These are phyloP conservation scores for Carlito syrichta DNA, from an alignment of 2,113 vertebrate genomes.

Conservation along the genomic window DNA sequence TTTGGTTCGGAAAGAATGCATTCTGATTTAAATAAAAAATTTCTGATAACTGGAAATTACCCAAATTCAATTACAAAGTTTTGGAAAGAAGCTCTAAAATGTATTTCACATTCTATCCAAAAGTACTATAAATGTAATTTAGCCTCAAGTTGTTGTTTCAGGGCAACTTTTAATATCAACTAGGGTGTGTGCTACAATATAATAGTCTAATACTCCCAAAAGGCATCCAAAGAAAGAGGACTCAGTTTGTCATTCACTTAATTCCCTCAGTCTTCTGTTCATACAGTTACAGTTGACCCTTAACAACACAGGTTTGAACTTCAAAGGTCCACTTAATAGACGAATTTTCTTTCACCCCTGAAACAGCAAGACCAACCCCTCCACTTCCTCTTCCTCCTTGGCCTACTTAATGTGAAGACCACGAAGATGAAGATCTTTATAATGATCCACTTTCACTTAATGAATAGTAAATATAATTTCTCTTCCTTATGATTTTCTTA, in stretches of 20 bases:
- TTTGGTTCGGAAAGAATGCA: slow-evolving; percentile 22
- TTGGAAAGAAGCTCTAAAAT: slow-evolving; percentile 7
- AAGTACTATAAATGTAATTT: neutral
- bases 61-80: slow-evolving; percentile 26
- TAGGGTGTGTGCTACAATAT: neutral
- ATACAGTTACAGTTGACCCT: neutral
- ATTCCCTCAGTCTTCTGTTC: neutral
- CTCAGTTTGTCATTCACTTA: neutral
- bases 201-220: neutral
- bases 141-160: neutral
- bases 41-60: neutral
- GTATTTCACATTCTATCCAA: slow-evolving; percentile 16
- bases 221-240: neutral
- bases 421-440: neutral
- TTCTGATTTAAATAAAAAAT: slow-evolving; percentile 49
- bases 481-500: neutral
- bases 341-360: neutral
- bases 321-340: neutral
- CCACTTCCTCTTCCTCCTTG: neutral
- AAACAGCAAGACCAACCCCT: neutral
- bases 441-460: neutral
- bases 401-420: neutral
- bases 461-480: neutral
- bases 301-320: neutral
- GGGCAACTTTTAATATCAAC: neutral